Evolutionary conservation across 2,113 vertebrate genomes (phyloP).

Genomic region (Entelurus aequoreus): DNA sequence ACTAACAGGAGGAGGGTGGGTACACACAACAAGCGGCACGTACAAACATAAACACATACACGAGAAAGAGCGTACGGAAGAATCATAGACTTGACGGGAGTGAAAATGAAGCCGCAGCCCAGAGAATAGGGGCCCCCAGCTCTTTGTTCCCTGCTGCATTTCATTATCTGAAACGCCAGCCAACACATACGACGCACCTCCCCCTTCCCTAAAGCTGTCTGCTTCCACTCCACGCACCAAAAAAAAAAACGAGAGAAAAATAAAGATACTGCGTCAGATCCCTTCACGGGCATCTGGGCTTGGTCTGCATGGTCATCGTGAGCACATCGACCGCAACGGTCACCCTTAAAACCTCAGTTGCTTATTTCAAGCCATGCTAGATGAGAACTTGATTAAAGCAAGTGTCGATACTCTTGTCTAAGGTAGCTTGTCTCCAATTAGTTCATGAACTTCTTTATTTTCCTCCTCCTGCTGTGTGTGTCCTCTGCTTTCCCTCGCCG

Average conservation of each 20-base stretch:
- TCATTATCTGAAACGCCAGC: slow-evolving; percentile 73
- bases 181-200: slow-evolving; percentile 65
- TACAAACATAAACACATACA: slow-evolving; percentile 62
- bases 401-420: slow-evolving; percentile 56
- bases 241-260: slow-evolving; percentile 38
- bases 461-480: slow-evolving; percentile 37
- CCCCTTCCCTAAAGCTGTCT: slow-evolving; percentile 69
- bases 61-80: slow-evolving; percentile 53
- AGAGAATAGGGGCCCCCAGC: slow-evolving; percentile 71
- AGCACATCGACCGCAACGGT: slow-evolving; percentile 21
- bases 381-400: slow-evolving; percentile 61
- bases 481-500: slow-evolving; percentile 63
- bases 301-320: slow-evolving; percentile 55
- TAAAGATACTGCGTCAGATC: slow-evolving; percentile 66
- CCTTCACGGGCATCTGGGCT: slow-evolving; percentile 56
- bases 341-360: slow-evolving; percentile 8
- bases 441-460: slow-evolving; percentile 44
- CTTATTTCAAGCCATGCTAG: slow-evolving; percentile 35
- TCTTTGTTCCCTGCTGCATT: slow-evolving; percentile 75
- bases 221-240: slow-evolving; percentile 47
- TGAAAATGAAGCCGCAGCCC: slow-evolving; percentile 70
- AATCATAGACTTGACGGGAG: slow-evolving; percentile 69
- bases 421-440: slow-evolving; percentile 50
- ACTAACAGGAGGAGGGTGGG: slow-evolving; percentile 65
- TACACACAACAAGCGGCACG: slow-evolving; percentile 50